These are phyloP conservation scores for Danaus chrysippus DNA, from an alignment of 2,888 invertebrate genomes.

Conservation along the genomic window DNA sequence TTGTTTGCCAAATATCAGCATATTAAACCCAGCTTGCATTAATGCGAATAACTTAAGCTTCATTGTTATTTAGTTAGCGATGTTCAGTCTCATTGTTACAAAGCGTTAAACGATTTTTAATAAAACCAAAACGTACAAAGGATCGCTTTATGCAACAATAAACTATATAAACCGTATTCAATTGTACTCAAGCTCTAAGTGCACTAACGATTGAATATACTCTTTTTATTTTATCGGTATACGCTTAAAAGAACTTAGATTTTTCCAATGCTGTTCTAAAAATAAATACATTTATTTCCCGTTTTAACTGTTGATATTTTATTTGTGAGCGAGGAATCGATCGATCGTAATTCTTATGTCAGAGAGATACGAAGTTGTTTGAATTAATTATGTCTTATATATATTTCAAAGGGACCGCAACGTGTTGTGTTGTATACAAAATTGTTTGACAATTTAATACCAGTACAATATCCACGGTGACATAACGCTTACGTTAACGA, in stretches of 20 bases:
- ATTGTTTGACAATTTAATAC: not conserved
- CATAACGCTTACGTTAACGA: not conserved
- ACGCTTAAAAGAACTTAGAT: constrained; percentile 5
- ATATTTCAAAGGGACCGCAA: not conserved
- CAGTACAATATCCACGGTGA: not conserved
- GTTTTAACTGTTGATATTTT: not conserved
- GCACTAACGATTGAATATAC: constrained; percentile 5
- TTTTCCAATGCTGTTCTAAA: not conserved
- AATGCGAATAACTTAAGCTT: constrained; percentile 1
- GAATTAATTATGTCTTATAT: not conserved
- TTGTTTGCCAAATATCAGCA: too few relatives aligned
- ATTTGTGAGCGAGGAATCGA: not conserved
- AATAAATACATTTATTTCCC: not conserved
- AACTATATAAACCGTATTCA: constrained; percentile 3
- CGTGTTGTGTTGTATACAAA: not conserved
- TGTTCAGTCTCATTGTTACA: not conserved
- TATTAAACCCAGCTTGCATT: not conserved
- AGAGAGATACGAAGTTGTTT: too few relatives aligned
- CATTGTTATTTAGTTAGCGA: not conserved
- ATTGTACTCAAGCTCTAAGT: constrained; percentile 6
- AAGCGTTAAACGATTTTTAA: constrained; percentile 1
- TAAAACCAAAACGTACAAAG: constrained; percentile 5
- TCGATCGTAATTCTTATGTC: too few relatives aligned
- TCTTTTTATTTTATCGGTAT: not conserved
- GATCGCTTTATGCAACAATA: constrained; percentile 7